These are phyloP conservation scores for Gulo gulo DNA, from an alignment of 2,113 vertebrate species.

Conservation along the genomic window DNA sequence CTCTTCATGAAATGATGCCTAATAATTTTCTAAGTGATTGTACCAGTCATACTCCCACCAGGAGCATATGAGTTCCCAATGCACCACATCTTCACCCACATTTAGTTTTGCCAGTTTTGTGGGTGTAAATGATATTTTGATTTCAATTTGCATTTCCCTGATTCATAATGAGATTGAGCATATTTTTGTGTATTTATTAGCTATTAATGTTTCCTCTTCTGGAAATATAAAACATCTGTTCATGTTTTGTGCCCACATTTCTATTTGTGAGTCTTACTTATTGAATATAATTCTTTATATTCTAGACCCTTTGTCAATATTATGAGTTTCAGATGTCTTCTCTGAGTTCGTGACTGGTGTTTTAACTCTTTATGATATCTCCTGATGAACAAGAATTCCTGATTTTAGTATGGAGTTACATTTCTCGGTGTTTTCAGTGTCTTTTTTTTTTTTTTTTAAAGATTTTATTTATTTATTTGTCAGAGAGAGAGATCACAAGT, in stretches of 20 bases:
- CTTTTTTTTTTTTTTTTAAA: too few species aligned
- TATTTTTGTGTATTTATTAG: slow-evolving; percentile 57
- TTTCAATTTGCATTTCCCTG: slow-evolving; percentile 53
- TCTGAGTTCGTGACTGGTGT: not conserved
- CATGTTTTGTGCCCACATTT: not conserved
- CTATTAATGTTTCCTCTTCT: slow-evolving; percentile 38
- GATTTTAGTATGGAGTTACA: not conserved
- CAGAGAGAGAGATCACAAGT: too few species aligned
- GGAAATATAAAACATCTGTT: slow-evolving; percentile 18
- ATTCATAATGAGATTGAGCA: slow-evolving; percentile 41
- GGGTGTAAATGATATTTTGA: slow-evolving; percentile 49
- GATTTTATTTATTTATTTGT: too few species aligned
- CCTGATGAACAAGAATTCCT: slow-evolving; percentile 17
- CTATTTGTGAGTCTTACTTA: not conserved
- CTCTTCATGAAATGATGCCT: not conserved
- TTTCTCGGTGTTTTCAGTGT: not conserved
- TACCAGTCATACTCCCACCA: not conserved
- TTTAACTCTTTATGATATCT: not conserved
- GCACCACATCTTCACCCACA: not conserved
- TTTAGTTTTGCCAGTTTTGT: slow-evolving; percentile 37
- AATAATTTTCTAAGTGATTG: not conserved
- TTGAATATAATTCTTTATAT: not conserved
- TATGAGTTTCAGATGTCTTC: not conserved
- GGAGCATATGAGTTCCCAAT: not conserved
- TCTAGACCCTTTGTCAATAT: not conserved